Evolutionary conservation across 2,113 vertebrate species (phyloP).

Genomic region (Ctenomys sociabilis): DNA sequence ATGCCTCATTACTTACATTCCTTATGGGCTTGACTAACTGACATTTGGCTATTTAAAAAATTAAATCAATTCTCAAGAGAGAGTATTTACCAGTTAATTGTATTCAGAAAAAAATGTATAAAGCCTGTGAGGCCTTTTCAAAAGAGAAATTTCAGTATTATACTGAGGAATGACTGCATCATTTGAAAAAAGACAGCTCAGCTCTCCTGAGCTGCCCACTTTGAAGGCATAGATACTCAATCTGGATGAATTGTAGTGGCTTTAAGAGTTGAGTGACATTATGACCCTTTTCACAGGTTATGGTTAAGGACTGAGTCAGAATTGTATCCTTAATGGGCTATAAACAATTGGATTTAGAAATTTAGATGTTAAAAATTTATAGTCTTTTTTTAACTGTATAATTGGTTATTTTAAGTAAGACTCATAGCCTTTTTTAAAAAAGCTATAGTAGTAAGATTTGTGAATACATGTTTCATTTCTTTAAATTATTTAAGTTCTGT

Average conservation of each 20-base stretch:
- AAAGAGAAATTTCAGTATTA: not conserved
- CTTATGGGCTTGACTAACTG: not conserved
- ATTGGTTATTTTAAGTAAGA: conserved; percentile 25
- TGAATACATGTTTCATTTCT: conserved; percentile 52
- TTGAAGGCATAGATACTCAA: not conserved
- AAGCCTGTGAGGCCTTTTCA: not conserved
- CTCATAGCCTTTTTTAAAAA: not conserved
- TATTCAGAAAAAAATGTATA: not conserved
- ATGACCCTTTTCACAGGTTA: not conserved
- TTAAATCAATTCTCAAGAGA: not conserved
- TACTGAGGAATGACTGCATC: not conserved
- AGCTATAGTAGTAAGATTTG: not conserved
- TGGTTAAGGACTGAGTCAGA: not conserved
- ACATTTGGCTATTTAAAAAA: conserved; percentile 44
- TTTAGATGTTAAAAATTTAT: conserved; percentile 13
- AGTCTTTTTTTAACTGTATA: not conserved
- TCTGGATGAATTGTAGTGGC: not conserved
- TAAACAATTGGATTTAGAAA: conserved; percentile 18
- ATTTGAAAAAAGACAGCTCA: not conserved
- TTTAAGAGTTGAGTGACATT: not conserved
- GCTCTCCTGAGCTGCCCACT: not conserved
- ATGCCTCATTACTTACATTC: conserved; percentile 3
- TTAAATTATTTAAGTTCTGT: conserved; percentile 66
- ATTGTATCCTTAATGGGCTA: not conserved
- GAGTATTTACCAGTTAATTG: conserved; percentile 15